Conservation (phyloP, 2,113 vertebrate genomes). For the Colius striatus region DNA sequence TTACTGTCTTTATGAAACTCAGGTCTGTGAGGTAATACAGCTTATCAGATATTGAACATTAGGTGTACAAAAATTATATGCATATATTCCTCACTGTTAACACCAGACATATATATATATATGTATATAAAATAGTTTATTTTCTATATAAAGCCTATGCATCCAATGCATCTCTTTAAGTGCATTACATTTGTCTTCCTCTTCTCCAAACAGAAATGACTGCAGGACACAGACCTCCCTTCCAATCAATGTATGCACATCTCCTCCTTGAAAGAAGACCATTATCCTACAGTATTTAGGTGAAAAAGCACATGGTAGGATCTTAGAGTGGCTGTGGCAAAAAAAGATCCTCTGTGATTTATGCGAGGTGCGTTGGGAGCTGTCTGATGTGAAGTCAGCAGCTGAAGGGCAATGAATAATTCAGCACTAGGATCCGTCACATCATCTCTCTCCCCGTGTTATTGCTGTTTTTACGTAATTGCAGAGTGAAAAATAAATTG, state of each 20-base stretch:
- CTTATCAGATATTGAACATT: not conserved
- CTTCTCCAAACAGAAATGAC: not conserved
- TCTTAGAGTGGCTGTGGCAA: slow-evolving; percentile 68
- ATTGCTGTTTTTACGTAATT: slow-evolving; percentile 80
- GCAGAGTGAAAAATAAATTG: slow-evolving; percentile 80
- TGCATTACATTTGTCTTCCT: not conserved
- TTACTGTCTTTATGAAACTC: not conserved
- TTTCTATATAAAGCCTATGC: not conserved
- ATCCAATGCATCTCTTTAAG: not conserved
- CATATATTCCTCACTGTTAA: not conserved
- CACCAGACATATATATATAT: not conserved
- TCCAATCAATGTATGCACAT: not conserved
- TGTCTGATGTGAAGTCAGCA: slow-evolving; percentile 77
- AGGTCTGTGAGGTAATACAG: not conserved
- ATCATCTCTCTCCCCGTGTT: slow-evolving; percentile 73
- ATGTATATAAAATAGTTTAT: not conserved
- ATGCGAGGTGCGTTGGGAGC: slow-evolving; percentile 61
- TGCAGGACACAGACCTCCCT: not conserved
- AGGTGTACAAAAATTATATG: not conserved
- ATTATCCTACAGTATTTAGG: slow-evolving; percentile 47
- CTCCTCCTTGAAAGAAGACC: slow-evolving; percentile 25
- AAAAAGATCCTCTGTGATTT: slow-evolving; percentile 72
- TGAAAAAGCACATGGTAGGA: slow-evolving; percentile 57
- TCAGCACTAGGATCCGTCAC: slow-evolving; percentile 69
- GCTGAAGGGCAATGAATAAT: slow-evolving; percentile 80